phyloP scores from a whole-genome alignment of 2,888 invertebrate genomes.

The Neocrepidodera transversa region DNA sequence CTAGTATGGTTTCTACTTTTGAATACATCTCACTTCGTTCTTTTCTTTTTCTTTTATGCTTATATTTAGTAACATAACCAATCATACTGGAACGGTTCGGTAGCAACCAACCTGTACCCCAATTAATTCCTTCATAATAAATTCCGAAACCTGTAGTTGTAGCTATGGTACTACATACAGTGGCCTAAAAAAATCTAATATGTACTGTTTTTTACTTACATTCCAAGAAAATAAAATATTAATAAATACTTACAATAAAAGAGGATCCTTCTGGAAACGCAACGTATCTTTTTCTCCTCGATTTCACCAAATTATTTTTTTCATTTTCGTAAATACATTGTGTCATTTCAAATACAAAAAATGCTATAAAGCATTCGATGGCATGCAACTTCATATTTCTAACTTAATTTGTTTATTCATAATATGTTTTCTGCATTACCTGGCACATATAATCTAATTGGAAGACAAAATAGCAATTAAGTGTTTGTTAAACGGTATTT shows the following conservation, averaged over 20 bases:
- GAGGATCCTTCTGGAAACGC: slow-evolving; percentile 76
- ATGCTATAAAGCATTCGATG: not conserved
- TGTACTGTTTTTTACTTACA: no score
- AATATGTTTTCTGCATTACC: not conserved
- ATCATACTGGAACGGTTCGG: slow-evolving; percentile 66
- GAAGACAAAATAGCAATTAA: not conserved
- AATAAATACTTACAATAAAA: slow-evolving; percentile 66
- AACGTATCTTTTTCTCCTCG: slow-evolving; percentile 69
- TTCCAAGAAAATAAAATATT: no score
- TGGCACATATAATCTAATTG: not conserved
- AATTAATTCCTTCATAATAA: slow-evolving; percentile 73
- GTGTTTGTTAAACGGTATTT: slow-evolving; percentile 1
- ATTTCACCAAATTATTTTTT: slow-evolving; percentile 56
- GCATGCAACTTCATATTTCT: slow-evolving; percentile 1
- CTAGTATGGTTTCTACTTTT: slow-evolving; percentile 40
- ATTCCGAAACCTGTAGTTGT: slow-evolving; percentile 64
- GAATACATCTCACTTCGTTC: slow-evolving; percentile 42
- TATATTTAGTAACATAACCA: slow-evolving; percentile 24
- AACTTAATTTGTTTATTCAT: not conserved
- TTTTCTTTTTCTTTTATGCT: slow-evolving; percentile 28
- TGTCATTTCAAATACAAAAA: slow-evolving; percentile 14
- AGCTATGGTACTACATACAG: slow-evolving; percentile 64
- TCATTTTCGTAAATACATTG: slow-evolving; percentile 16
- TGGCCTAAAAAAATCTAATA: slow-evolving; percentile 61
- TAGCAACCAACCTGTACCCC: slow-evolving; percentile 77